These are phyloP conservation scores for Geotrypetes seraphini DNA, from an alignment of 2,797 vertebrate species.

Conservation along the genomic window DNA sequence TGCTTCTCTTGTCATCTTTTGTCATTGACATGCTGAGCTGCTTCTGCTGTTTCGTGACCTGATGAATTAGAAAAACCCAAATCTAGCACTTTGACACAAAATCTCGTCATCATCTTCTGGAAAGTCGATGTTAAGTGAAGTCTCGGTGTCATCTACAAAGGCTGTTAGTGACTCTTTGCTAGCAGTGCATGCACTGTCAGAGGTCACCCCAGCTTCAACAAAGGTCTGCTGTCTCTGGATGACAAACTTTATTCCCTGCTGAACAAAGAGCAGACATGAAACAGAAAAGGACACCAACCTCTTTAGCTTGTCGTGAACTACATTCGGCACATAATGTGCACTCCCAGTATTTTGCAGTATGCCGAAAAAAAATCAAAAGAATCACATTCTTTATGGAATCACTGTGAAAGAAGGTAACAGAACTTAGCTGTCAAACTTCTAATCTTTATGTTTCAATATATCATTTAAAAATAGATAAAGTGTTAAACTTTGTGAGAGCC, in stretches of 20 bases:
- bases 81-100: slow-evolving; percentile 42
- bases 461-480: no score
- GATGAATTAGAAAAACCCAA: slow-evolving; percentile 35
- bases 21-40: slow-evolving; percentile 32
- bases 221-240: slow-evolving; percentile 8
- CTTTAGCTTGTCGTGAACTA: no score
- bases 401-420: no score
- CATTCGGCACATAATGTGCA: no score
- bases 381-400: no score
- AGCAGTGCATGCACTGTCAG: not conserved
- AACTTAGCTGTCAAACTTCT: no score
- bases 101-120: slow-evolving; percentile 1
- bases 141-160: slow-evolving; percentile 14
- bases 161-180: slow-evolving; percentile 8
- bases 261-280: slow-evolving; percentile 20
- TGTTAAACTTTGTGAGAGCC: no score
- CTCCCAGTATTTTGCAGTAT: no score
- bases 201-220: slow-evolving; percentile 13
- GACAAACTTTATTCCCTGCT: slow-evolving; percentile 22
- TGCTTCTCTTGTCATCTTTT: no score
- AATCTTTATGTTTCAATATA: no score
- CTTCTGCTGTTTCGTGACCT: slow-evolving; percentile 14
- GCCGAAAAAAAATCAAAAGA: no score
- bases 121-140: not conserved
- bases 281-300: no score